These are phyloP conservation scores for Cyclophora punctaria DNA, from an alignment of 2,888 invertebrate genomes.

Conservation along the genomic window DNA sequence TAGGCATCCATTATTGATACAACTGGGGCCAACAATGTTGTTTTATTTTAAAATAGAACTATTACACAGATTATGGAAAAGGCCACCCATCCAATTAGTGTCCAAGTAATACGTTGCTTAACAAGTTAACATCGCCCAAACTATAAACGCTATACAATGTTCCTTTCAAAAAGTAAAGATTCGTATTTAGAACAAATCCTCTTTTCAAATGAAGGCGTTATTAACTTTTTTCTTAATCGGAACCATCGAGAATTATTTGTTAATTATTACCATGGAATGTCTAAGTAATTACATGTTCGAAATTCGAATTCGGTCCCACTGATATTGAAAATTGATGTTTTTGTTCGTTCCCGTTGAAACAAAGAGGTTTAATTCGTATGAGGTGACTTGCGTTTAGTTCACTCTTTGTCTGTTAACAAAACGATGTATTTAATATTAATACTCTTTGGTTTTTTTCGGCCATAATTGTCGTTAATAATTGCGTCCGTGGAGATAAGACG, in stretches of 20 bases:
- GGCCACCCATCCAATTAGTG: no score
- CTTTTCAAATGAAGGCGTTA: not conserved
- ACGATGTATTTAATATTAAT: conserved; percentile 42
- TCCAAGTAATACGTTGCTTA: no score
- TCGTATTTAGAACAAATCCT: no score
- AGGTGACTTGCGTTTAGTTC: conserved; percentile 66
- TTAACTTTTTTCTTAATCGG: conserved; percentile 20
- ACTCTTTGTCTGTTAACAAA: conserved; percentile 59
- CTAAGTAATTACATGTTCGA: conserved; percentile 51
- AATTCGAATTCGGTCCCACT: conserved; percentile 44
- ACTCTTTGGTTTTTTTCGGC: conserved; percentile 28
- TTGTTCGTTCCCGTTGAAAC: conserved; percentile 60
- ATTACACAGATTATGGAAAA: no score
- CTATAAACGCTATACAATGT: no score
- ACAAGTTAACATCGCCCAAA: no score
- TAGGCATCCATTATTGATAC: no score
- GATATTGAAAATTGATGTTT: conserved; percentile 59
- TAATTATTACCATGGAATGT: conserved; percentile 43
- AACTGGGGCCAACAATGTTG: no score
- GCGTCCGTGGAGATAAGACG: conserved; percentile 36
- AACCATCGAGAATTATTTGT: conserved; percentile 30
- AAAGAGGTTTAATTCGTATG: conserved; percentile 69
- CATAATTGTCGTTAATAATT: conserved; percentile 66
- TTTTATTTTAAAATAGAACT: no score
- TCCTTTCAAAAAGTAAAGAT: no score